Conservation (phyloP, 2,888 invertebrate genomes). For the Balanococcus diminutus region DNA sequence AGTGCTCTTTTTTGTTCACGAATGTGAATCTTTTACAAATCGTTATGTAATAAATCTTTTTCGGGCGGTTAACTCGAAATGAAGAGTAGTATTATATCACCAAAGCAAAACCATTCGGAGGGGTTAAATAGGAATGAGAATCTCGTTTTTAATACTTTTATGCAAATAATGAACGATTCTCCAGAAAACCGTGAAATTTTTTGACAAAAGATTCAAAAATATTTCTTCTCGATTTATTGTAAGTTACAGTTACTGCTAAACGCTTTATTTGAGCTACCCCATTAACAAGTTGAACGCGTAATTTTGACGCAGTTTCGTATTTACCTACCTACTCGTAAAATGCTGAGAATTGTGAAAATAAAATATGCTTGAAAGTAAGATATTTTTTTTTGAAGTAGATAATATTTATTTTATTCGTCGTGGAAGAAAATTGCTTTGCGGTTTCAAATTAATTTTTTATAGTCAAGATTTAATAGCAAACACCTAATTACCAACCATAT, state of each 20-base stretch:
- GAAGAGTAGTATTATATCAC: conserved; percentile 9
- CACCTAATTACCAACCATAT: too few relatives aligned
- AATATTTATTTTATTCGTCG: too few relatives aligned
- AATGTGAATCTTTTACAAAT: neutral
- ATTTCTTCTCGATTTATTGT: neutral
- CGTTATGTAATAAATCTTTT: neutral
- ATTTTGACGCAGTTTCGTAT: neutral
- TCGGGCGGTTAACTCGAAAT: conserved; percentile 23
- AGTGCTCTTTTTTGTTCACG: neutral
- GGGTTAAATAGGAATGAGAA: conserved; percentile 6
- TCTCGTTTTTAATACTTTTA: conserved; percentile 3
- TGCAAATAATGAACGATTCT: conserved; percentile 14
- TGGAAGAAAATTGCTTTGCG: too few relatives aligned
- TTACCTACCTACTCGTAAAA: neutral
- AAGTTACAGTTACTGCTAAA: neutral
- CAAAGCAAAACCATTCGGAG: neutral
- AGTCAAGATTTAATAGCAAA: too few relatives aligned
- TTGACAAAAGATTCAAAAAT: neutral
- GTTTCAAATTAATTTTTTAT: too few relatives aligned
- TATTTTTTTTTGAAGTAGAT: neutral
- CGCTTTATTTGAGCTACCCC: neutral
- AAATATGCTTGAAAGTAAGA: neutral
- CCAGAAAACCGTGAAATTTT: neutral
- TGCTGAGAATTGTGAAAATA: neutral
- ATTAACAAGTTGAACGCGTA: neutral